A percentile compares a stretch with the other conserved stretches of the same genome.
Conservation (phyloP, 2,113 vertebrate genomes). For the Dicaeum eximium region DNA sequence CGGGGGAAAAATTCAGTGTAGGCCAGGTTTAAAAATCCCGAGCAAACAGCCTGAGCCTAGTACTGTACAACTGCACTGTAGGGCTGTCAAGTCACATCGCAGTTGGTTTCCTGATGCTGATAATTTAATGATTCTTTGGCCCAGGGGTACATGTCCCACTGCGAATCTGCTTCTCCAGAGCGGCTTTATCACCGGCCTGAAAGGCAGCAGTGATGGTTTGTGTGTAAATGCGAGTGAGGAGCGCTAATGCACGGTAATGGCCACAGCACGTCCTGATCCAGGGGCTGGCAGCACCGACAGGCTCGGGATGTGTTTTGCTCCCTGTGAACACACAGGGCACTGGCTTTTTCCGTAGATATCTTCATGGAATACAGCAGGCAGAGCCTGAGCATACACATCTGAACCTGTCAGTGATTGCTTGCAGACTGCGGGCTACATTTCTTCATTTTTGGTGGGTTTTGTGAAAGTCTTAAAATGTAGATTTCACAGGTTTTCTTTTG, state of each 20-base stretch:
- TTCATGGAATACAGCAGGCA: background rate
- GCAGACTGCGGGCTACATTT: background rate
- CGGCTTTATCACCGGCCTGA: background rate
- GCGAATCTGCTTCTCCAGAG: background rate
- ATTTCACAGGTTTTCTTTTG: background rate
- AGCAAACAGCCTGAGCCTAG: background rate
- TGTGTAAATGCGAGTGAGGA: background rate
- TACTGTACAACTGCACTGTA: background rate
- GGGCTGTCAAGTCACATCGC: background rate
- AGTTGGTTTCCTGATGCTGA: background rate
- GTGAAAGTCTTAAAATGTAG: background rate
- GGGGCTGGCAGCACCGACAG: background rate
- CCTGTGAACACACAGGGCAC: background rate
- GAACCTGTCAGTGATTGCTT: background rate
- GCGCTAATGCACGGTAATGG: conserved; percentile 5
- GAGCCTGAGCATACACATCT: background rate
- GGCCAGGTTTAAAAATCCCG: background rate
- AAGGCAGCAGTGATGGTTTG: background rate
- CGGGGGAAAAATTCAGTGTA: background rate
- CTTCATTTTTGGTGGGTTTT: background rate
- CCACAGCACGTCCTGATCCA: background rate
- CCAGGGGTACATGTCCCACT: background rate
- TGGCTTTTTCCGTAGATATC: background rate
- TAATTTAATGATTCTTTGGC: background rate
- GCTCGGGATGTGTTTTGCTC: background rate